Evolutionary conservation across 2,797 vertebrate genomes (phyloP).

Genomic region (Clangula hyemalis): DNA sequence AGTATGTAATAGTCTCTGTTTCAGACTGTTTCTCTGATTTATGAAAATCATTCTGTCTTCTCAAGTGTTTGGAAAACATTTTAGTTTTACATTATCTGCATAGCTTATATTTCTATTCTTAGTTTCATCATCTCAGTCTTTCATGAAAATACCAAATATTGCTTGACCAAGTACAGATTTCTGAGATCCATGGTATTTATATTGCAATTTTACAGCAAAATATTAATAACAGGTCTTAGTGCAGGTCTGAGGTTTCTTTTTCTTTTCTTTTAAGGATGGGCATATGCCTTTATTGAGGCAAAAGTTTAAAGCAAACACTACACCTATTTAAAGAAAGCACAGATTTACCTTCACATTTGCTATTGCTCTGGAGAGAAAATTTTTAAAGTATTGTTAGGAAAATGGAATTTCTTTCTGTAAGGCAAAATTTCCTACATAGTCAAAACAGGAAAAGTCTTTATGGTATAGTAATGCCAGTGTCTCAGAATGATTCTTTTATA

Average conservation of each 20-base stretch:
- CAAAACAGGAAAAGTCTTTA: conserved; percentile 15
- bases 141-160: background rate
- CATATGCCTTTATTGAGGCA: background rate
- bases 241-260: background rate
- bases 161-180: background rate
- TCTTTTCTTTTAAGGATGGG: background rate
- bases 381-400: background rate
- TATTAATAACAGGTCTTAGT: background rate
- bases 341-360: background rate
- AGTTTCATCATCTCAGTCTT: background rate
- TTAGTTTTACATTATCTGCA: background rate
- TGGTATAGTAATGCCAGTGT: background rate
- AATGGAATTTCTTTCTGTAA: background rate
- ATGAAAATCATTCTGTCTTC: background rate
- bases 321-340: background rate
- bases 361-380: background rate
- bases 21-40: background rate
- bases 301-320: background rate
- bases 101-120: background rate
- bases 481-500: conserved; percentile 27
- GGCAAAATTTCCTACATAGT: background rate
- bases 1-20: background rate
- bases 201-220: background rate
- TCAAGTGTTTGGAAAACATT: background rate
- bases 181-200: background rate